These are phyloP conservation scores for Synanthedon andrenaeformis DNA, from an alignment of 2,888 invertebrate genomes.

Conservation along the genomic window DNA sequence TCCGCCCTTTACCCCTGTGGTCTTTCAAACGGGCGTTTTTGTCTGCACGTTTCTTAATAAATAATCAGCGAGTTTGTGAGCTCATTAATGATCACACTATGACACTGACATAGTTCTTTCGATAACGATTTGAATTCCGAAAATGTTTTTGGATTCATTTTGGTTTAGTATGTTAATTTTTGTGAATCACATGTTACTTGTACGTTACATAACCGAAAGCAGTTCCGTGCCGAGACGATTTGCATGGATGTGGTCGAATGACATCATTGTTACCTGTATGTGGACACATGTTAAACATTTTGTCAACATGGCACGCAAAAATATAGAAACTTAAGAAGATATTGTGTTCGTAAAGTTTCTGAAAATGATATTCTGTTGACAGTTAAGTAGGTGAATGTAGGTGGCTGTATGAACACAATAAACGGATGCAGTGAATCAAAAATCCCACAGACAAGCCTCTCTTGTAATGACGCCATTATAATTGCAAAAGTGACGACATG, in stretches of 20 bases:
- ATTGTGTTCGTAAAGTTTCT: background rate
- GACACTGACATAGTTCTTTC: background rate
- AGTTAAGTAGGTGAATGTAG: constrained; percentile 8
- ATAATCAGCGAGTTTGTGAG: constrained; percentile 22
- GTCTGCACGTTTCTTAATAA: constrained; percentile 36
- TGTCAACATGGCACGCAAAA: constrained; percentile 6
- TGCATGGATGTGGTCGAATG: constrained; percentile 29
- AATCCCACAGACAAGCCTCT: constrained; percentile 11
- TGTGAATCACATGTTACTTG: constrained; percentile 4
- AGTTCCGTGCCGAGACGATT: constrained; percentile 21
- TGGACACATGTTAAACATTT: constrained; percentile 6
- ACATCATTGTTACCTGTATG: constrained; percentile 6
- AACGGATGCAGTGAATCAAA: constrained; percentile 15
- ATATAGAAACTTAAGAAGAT: constrained; percentile 3
- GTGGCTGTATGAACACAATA: constrained; percentile 6
- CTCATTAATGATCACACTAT: constrained; percentile 14
- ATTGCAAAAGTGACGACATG: background rate
- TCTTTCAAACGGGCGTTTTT: constrained; percentile 53
- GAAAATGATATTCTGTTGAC: constrained; percentile 7
- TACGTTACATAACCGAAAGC: constrained; percentile 21
- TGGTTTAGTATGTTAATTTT: background rate
- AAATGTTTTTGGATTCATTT: background rate
- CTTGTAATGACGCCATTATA: constrained; percentile 4
- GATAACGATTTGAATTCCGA: background rate
- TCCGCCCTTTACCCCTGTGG: constrained; percentile 24